Base-by-base conservation (phyloP, 2,113 vertebrate species). In the Tetraodon nigroviridis region DNA sequence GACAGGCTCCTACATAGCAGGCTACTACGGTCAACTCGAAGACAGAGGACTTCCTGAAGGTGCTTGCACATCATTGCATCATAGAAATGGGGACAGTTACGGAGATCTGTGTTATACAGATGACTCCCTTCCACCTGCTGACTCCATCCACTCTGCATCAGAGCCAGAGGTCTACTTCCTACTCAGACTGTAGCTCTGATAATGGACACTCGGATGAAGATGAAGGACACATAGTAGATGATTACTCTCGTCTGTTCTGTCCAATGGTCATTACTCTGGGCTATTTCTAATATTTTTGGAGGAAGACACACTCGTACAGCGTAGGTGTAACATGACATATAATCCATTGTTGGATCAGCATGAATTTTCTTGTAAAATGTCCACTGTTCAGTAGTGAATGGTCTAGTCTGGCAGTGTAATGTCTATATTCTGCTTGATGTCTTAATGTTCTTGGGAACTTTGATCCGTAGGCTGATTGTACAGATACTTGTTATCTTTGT, bases 121-220 rank as follows among this genome's bases (percentile, higher is more conserved):
- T 16, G 61, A 83, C 37, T 85, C 92, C 8, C 70, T 89, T 27
- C 77, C 90, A 69, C 86, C 75, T 67, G 77, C 84, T 50, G 87
- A 94, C 55, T 79, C 89, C 42, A 75, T 89, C 15, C 80, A 61
- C 15, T 65, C 70, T 2, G 75, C 82, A 0, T 94, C 94, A 22
- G 93, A 98, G 76, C 94, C 97, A 5, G 95, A 99, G 80, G 89
- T 99, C 14, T 99, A 97, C 85, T 99, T 99, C 75, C 88, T 99
- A 64, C 90, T 98, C 58, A 86, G 96, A 86, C 89, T 98, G 67
- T 98, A 93, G 91, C 50, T 77, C 58, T 64, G 59, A 70, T 45
- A 41, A 18, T 54, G 52, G 58, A 46, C 47, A 12, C 32, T 37
- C 32, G 4, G 32, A 61, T 15, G 44, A 61, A 47, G 40, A 8